Conservation (phyloP, 2,113 vertebrate species). For the Neomonachus schauinslandi region DNA sequence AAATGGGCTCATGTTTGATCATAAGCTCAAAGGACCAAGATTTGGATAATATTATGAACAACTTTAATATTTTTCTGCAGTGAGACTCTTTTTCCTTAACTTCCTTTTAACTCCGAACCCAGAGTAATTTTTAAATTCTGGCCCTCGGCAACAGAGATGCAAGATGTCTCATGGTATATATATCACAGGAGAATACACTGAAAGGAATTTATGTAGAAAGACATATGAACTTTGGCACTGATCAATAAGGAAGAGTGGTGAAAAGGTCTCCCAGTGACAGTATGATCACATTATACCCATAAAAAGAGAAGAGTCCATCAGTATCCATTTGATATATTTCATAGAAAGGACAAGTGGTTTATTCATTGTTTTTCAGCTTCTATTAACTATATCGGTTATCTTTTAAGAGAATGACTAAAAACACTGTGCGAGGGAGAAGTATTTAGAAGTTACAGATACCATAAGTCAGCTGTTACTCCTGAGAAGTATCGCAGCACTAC, state of each 20-base stretch:
- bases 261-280: not conserved
- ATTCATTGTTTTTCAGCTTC: not conserved
- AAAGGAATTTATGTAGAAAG: not conserved
- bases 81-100: not conserved
- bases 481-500: not conserved
- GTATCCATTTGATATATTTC: not conserved
- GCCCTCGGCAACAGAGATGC: not conserved
- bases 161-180: not conserved
- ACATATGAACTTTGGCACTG: not conserved
- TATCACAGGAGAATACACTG: not conserved
- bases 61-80: not conserved
- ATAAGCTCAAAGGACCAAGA: slow-evolving; percentile 68
- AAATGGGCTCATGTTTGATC: slow-evolving; percentile 72
- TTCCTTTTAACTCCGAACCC: not conserved
- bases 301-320: not conserved
- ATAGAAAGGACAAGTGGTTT: not conserved
- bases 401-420: not conserved
- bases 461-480: not conserved
- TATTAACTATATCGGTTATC: not conserved
- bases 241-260: not conserved
- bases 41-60: not conserved
- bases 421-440: not conserved
- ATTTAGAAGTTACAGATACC: not conserved
- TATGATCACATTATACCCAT: not conserved
- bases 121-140: not conserved